Conservation (phyloP, 2,888 invertebrate genomes). For the Rhagonycha fulva region DNA sequence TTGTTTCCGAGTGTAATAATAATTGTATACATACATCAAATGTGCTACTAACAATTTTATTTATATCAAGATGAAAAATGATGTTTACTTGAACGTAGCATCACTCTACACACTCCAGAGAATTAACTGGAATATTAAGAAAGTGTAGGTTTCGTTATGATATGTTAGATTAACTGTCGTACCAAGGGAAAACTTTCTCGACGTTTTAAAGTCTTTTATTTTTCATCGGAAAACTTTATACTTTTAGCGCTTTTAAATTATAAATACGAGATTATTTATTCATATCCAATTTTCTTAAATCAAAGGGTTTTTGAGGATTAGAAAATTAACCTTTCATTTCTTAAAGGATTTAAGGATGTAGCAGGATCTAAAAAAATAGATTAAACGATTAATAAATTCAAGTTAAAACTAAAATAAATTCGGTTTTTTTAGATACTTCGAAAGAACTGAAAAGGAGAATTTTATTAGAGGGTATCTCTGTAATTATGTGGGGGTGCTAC, state of each 20-base stretch:
- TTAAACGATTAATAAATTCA: too few relatives aligned
- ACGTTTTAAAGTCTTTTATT: background rate
- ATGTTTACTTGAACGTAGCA: background rate
- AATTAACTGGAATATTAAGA: conserved; percentile 13
- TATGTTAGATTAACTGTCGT: conserved; percentile 17
- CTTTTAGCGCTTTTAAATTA: background rate
- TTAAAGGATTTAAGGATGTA: background rate
- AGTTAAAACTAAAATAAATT: too few relatives aligned
- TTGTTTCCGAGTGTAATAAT: background rate
- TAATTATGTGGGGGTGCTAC: too few relatives aligned
- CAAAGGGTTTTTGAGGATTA: background rate
- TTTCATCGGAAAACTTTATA: background rate
- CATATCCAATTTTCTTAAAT: background rate
- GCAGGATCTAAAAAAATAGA: too few relatives aligned
- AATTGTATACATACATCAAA: background rate
- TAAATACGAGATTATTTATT: background rate
- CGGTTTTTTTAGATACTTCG: too few relatives aligned
- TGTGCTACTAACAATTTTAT: background rate
- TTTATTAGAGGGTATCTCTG: too few relatives aligned
- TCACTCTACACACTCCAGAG: conserved; percentile 4
- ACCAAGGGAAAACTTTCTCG: conserved; percentile 1
- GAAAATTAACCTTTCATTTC: background rate
- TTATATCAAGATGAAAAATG: background rate
- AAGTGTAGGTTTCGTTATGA: conserved; percentile 12
- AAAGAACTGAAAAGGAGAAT: too few relatives aligned